phyloP scores from a whole-genome alignment of 2,888 invertebrate genomes.

The Lomographa bimaculata region DNA sequence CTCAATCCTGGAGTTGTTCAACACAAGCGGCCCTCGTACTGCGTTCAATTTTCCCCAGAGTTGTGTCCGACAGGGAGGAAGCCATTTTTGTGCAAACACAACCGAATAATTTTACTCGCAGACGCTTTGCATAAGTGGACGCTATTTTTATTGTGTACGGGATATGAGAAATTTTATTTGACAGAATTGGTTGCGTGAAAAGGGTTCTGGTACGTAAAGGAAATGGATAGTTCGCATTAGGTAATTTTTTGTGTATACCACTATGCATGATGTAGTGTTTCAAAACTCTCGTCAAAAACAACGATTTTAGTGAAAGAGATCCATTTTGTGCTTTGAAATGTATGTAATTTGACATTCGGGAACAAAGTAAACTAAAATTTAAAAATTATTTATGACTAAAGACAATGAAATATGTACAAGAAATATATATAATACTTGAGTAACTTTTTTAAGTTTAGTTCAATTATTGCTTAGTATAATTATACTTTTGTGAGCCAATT shows the following conservation, averaged over 20 bases:
- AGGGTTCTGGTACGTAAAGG: slow-evolving; percentile 18
- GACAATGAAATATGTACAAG: too few species aligned
- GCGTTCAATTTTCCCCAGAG: slow-evolving; percentile 39
- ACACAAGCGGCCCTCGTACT: slow-evolving; percentile 32
- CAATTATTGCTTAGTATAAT: too few species aligned
- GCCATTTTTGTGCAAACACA: slow-evolving; percentile 35
- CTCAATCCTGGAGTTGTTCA: slow-evolving; percentile 9
- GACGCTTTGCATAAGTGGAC: slow-evolving; percentile 31
- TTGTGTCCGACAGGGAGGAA: slow-evolving; percentile 34
- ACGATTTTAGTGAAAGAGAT: too few species aligned
- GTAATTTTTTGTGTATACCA: slow-evolving; percentile 14
- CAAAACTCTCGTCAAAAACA: too few species aligned
- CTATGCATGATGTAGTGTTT: slow-evolving; percentile 8
- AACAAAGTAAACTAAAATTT: too few species aligned
- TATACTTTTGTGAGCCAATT: too few species aligned
- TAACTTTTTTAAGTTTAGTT: too few species aligned
- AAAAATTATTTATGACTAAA: too few species aligned
- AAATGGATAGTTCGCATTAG: slow-evolving; percentile 15
- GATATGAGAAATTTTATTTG: slow-evolving; percentile 19
- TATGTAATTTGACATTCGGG: too few species aligned
- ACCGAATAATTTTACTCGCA: slow-evolving; percentile 37
- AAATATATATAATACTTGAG: too few species aligned
- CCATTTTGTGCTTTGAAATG: too few species aligned
- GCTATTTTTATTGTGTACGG: slow-evolving; percentile 21
- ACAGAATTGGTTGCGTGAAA: slow-evolving; percentile 15